Conservation (phyloP, 2,888 invertebrate genomes). For the Glyphotaelius pellucidus region DNA sequence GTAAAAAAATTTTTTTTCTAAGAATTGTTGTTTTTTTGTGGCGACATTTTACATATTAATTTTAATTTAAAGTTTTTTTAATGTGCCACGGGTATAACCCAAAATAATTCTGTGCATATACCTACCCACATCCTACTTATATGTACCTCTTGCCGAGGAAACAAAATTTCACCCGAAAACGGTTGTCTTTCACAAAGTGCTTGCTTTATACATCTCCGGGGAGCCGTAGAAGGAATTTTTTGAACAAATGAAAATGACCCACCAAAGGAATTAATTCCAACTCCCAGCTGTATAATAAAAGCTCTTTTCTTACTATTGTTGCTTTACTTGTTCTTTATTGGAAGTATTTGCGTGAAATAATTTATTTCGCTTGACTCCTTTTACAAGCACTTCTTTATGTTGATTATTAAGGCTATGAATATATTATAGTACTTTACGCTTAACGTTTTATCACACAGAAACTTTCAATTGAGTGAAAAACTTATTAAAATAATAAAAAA, state of each 20-base stretch:
- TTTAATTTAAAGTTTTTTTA: not conserved
- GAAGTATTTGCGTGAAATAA: slow-evolving; percentile 24
- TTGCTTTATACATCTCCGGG: slow-evolving; percentile 65
- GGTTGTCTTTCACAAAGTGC: slow-evolving; percentile 62
- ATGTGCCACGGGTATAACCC: not conserved
- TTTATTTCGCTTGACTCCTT: slow-evolving; percentile 22
- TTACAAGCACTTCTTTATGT: not conserved
- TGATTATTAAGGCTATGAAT: not conserved
- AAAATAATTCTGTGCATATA: not conserved
- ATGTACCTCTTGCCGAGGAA: slow-evolving; percentile 42
- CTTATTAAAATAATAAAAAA: not conserved
- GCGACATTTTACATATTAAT: not conserved
- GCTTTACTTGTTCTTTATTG: slow-evolving; percentile 38
- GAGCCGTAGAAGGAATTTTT: slow-evolving; percentile 62
- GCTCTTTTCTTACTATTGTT: slow-evolving; percentile 59
- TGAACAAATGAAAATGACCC: slow-evolving; percentile 64
- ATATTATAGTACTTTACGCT: not conserved
- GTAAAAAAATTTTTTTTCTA: no score
- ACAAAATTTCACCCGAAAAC: slow-evolving; percentile 62
- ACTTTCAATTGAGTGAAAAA: not conserved
- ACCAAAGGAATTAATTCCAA: slow-evolving; percentile 65
- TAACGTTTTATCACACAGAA: not conserved
- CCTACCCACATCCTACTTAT: not conserved
- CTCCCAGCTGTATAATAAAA: slow-evolving; percentile 58
- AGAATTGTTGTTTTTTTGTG: not conserved